Base-by-base conservation (phyloP, 2,888 invertebrate genomes). In the Andrena bucephala region DNA sequence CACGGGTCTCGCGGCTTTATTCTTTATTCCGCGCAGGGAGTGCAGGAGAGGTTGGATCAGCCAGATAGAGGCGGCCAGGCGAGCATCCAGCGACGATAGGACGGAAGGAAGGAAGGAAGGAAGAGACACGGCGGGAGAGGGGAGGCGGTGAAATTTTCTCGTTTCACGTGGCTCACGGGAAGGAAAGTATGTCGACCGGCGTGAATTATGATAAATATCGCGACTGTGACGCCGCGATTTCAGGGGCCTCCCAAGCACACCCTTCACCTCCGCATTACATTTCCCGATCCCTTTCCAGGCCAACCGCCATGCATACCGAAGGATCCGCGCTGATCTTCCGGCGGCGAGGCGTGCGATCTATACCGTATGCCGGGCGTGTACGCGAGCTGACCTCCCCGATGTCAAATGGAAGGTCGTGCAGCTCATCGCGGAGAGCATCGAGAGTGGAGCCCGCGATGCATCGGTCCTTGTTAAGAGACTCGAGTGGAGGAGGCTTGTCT, bases 201-300 rank as follows among this genome's bases (percentile, higher is more conserved):
- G 84, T 91, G 92, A 91, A 92, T 92, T 92, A 92, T 92, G 92
- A 92, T 92, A 91, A 92, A 92, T 89, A 87, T 89, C 87, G 81
- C 80, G 84, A 87, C 87, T 90, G 87, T 87, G 89, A 91, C 83
- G 81, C 77, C 84, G 85, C 87, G 91, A 91, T 91, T 92, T 92
- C 89, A 85, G 81, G 83, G 79, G 63, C 24, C 54, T 7, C 6
- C 13, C 31, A 63, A 10, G 54, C 63, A 70, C 80, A 68, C 67
- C 77, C 76, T 83, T 76, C 79, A 62, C 57, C 67, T 67, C 67
- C 66, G 52, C 74, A 59, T 77, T 68, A 63, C 85, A 74, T 54
- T 57, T 57, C 57, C 29, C 78, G 72, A 83, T 79, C 82, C 76
- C 69, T 65, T 66, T 68, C 10, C 10, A 24, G 8, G 79, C 52